Evolutionary conservation across 2,888 invertebrate species (phyloP).

Genomic region (Eristalis pertinax): DNA sequence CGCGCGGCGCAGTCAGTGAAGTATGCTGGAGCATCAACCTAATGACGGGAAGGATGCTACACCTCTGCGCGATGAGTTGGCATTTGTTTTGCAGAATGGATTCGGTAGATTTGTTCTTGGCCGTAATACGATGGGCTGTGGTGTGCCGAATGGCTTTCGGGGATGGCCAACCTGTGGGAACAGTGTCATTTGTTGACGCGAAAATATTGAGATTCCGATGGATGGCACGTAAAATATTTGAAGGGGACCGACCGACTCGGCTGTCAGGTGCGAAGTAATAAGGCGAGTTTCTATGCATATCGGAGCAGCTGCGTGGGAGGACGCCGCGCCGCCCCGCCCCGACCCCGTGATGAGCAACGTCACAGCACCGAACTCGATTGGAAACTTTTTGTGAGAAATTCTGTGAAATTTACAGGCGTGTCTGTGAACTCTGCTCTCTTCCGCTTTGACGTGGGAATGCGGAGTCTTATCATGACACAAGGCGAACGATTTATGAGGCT

Average conservation of each 20-base stretch:
- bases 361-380: too few species aligned
- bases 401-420: not conserved
- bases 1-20: not conserved
- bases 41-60: conserved; percentile 7
- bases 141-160: not conserved
- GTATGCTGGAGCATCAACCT: not conserved
- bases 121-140: not conserved
- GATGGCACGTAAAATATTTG: conserved; percentile 17
- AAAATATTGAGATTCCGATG: conserved; percentile 23
- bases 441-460: not conserved
- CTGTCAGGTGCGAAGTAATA: not conserved
- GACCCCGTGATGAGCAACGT: not conserved
- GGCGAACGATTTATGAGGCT: not conserved
- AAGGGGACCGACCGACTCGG: too few species aligned
- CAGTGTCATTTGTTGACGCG: conserved; percentile 3
- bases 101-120: conserved; percentile 13
- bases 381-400: not conserved
- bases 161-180: conserved; percentile 10
- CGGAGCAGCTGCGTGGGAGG: not conserved
- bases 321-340: not conserved
- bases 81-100: conserved; percentile 7
- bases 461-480: not conserved
- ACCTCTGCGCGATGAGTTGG: conserved; percentile 2
- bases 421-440: not conserved
- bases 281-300: not conserved